phyloP scores from a whole-genome alignment of 2,113 vertebrate genomes.

The Prinia subflava region DNA sequence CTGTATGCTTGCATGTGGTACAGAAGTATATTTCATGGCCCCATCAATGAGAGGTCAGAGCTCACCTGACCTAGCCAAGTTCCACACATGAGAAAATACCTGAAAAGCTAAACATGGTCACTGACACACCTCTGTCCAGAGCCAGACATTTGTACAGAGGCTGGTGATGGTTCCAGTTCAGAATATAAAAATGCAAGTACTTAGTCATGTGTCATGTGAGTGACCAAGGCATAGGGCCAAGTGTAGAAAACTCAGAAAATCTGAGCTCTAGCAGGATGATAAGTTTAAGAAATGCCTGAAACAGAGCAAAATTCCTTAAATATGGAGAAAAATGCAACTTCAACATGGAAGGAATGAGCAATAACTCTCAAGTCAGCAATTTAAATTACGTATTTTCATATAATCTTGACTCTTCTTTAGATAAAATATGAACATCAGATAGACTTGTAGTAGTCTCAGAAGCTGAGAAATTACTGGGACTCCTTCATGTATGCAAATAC shows the following conservation, averaged over 20 bases:
- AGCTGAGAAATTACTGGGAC: background rate
- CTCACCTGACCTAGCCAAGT: background rate
- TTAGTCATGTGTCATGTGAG: background rate
- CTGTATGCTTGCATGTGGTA: background rate
- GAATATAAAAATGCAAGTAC: background rate
- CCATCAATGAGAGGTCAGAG: background rate
- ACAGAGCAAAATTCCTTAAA: background rate
- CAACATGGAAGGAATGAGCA: background rate
- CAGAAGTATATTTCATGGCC: background rate
- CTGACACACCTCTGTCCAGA: background rate
- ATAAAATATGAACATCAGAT: background rate
- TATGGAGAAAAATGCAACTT: background rate
- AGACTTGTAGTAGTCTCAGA: background rate
- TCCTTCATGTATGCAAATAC: background rate
- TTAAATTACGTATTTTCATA: background rate
- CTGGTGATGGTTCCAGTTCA: background rate
- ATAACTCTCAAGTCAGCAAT: background rate
- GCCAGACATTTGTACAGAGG: background rate
- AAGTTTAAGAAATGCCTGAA: background rate
- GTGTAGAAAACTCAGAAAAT: background rate
- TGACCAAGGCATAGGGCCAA: background rate
- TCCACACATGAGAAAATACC: background rate
- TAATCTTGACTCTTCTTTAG: background rate
- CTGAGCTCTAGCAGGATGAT: background rate
- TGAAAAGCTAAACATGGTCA: background rate